Evolutionary conservation across 2,113 vertebrate species (phyloP).

Genomic region (Triplophysa dalaica): DNA sequence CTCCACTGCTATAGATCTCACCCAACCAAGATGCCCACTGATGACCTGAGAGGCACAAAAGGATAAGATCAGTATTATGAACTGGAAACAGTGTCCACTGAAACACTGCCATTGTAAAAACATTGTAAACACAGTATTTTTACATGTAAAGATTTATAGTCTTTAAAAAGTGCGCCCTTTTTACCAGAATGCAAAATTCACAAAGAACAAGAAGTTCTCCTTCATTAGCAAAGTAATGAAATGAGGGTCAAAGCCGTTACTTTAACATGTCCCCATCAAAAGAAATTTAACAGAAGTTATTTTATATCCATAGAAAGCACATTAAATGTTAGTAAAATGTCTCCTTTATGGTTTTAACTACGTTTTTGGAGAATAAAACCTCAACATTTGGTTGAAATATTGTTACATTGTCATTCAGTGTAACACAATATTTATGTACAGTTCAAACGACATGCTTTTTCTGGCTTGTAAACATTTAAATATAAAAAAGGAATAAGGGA

Average conservation of each 20-base stretch:
- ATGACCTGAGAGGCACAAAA: conserved; percentile 81
- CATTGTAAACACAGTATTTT: background rate
- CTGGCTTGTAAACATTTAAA: too few relatives aligned
- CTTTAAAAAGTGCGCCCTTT: background rate
- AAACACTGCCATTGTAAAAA: background rate
- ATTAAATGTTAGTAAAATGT: too few relatives aligned
- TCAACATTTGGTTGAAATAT: too few relatives aligned
- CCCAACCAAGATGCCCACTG: conserved; percentile 97
- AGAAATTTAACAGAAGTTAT: too few relatives aligned
- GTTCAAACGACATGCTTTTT: too few relatives aligned
- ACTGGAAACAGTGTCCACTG: background rate
- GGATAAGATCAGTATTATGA: background rate
- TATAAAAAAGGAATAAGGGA: too few relatives aligned
- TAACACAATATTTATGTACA: too few relatives aligned
- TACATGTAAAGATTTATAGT: background rate
- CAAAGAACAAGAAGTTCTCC: background rate
- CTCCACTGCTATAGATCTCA: conserved; percentile 94
- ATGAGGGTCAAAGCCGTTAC: background rate
- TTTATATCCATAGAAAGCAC: too few relatives aligned
- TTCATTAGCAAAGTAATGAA: background rate
- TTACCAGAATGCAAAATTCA: background rate
- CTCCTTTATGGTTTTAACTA: too few relatives aligned
- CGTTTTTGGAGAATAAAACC: too few relatives aligned
- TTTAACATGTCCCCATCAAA: too few relatives aligned
- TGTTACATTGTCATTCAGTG: too few relatives aligned